Base-by-base conservation (phyloP, 2,113 vertebrate species). In the Pseudopipra pipra region DNA sequence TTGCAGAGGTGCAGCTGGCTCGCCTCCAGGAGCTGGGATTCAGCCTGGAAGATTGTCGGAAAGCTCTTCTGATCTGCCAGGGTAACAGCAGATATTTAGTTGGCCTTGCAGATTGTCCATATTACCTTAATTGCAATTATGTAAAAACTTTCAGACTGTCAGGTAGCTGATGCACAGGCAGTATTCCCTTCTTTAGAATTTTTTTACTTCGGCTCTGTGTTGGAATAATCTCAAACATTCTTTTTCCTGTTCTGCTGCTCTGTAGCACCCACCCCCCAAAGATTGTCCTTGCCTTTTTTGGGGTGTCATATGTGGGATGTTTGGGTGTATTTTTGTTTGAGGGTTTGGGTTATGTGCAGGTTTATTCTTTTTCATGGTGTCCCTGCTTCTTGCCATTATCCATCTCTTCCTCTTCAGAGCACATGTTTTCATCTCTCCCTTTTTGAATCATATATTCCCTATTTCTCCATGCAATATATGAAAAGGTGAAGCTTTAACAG, bases 11-110 rank as follows among this genome's bases (percentile, higher is more conserved):
- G 7, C 99, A 99, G 87, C 98, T 99, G 77, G 98, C 97, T 54
- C 98, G 97, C 47, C 97, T 99, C 28, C 99, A 99, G 93, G 98
- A 99, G 81, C 95, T 99, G 77, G 99, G 99, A 3, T 99, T 99
- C 93, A 95, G 93, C 37, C 96, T 99, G 95, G 98, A 99, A 4
- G 99, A 99, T 56, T 99, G 99, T 90, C 98, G 98, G 65, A 98
- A 95, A 89, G 99, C 98, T 52, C 98, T 99, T 18, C 21, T 98
- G 41, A 62, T 97, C 74, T 99, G 98, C 94, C 99, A 99, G 99
- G 99, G 99, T 99, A 97, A 96, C 59, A 33, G 23, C 55, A 85
- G 5, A 37, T 22, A 47, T 62, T 51, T 28, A n/a, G 31, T 2
- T 66, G 56, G 18, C 5, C 30, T 91, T 77, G 62, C 79, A 56